Evolutionary conservation across 2,888 invertebrate genomes (phyloP).

Genomic region (Epistrophe eligans): DNA sequence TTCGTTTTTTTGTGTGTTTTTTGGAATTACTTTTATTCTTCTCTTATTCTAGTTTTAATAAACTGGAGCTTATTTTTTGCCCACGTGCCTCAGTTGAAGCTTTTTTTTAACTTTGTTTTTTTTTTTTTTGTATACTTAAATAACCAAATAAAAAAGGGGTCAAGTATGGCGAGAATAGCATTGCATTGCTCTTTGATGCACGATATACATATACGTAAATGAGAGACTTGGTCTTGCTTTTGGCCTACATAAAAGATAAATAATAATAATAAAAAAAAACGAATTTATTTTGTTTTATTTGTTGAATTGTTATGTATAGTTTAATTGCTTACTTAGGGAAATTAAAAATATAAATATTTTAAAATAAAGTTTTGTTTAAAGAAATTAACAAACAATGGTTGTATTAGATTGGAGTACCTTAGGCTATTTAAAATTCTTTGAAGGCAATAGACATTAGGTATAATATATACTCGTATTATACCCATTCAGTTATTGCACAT

Average conservation of each 20-base stretch:
- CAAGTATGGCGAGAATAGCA: slow-evolving; percentile 66
- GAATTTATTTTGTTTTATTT: slow-evolving; percentile 18
- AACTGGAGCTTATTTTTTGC: slow-evolving; percentile 57
- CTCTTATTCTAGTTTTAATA: slow-evolving; percentile 46
- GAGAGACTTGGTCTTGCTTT: slow-evolving; percentile 62
- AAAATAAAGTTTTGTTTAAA: neutral
- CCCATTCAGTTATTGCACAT: too few species aligned
- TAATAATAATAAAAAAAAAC: slow-evolving; percentile 19
- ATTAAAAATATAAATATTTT: slow-evolving; percentile 43
- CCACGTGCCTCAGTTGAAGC: slow-evolving; percentile 20
- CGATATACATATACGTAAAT: slow-evolving; percentile 33
- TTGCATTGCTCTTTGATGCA: slow-evolving; percentile 28
- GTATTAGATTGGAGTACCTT: neutral
- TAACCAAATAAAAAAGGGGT: slow-evolving; percentile 71
- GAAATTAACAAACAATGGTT: slow-evolving; percentile 1
- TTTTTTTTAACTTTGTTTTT: slow-evolving; percentile 27
- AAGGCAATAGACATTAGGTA: neutral
- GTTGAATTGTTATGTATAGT: slow-evolving; percentile 52
- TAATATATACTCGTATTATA: too few species aligned
- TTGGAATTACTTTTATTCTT: slow-evolving; percentile 52
- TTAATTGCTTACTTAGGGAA: slow-evolving; percentile 69
- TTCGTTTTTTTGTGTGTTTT: slow-evolving; percentile 21
- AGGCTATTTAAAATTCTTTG: neutral
- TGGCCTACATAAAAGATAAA: slow-evolving; percentile 58
- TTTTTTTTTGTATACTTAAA: slow-evolving; percentile 43